Percentiles rank a stretch among this genome's conserved stretches.
phyloP scores from a whole-genome alignment of 2,113 vertebrate genomes.

The Hiodon alosoides region DNA sequence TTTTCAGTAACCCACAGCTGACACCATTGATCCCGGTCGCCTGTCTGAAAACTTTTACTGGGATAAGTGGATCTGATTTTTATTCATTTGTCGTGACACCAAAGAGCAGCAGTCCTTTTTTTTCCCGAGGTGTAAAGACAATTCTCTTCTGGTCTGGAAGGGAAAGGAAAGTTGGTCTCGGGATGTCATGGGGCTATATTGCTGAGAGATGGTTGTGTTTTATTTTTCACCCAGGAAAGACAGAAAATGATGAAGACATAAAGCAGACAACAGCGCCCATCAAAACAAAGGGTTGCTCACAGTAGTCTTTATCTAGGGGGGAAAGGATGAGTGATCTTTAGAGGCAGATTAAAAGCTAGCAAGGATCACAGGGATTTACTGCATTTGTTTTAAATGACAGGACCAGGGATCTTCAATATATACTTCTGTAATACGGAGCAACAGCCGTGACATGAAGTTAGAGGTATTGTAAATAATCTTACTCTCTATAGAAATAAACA shows the following conservation, averaged over 20 bases:
- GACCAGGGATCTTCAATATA: background rate
- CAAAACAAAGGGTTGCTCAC: background rate
- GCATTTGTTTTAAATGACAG: background rate
- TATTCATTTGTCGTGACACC: too few relatives aligned
- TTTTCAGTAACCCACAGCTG: slow-evolving; percentile 29
- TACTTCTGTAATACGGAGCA: too few relatives aligned
- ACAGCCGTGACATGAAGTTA: too few relatives aligned
- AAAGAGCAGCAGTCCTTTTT: background rate
- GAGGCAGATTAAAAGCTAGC: background rate
- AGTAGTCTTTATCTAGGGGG: background rate
- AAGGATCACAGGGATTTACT: background rate
- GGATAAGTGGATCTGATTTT: too few relatives aligned
- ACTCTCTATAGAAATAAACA: too few relatives aligned
- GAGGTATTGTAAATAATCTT: too few relatives aligned
- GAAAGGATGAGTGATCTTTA: background rate
- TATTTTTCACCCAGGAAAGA: background rate
- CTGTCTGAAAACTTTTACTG: slow-evolving; percentile 41
- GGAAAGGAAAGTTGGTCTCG: background rate
- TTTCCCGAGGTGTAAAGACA: background rate
- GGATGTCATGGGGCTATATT: background rate
- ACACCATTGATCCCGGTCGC: slow-evolving; percentile 44
- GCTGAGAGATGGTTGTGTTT: background rate
- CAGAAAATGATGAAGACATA: background rate
- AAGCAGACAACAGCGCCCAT: background rate
- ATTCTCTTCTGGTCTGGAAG: background rate